Evolutionary conservation across 2,113 vertebrate species (phyloP), one percentile per base, ranked within the genome.

Genomic region (Patagioenas fasciata): DNA sequence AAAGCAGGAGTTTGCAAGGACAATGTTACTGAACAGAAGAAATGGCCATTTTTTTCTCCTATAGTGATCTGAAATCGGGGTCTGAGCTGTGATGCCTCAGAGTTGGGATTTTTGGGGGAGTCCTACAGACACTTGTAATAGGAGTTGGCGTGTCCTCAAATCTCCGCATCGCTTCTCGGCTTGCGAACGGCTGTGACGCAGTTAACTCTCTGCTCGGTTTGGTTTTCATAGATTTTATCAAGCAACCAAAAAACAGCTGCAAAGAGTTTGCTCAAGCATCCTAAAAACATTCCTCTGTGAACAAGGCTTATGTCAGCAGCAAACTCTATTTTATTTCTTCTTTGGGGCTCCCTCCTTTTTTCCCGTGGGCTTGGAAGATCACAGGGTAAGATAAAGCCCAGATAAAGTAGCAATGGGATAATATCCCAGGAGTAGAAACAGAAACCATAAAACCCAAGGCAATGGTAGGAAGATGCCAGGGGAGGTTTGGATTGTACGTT

Each of bases 161-260:
- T 42, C 47, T 40, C 13, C 2, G 19, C 48, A 9, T 88, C 20
- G 2, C 26, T 82, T 88, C 57, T 60, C 2, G 0, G 25, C 36
- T 42, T 2, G 0, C 14, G 16, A 85, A 10, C n/a, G 67, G 21
- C 57, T 13, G 1, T 25, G 23, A 5, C 34, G 16, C 11, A 24
- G 18, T 72, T 80, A 80, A 69, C 17, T 44, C 44, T 85, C 18
- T 62, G 26, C 1, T 0, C 48, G 32, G 17, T 53, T 66, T 85
- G 56, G 8, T 84, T 80, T 70, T 73, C 56, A 21, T 17, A 31
- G 15, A 25, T 50, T 53, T 86, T 38, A 48, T 23, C 0, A 2
- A 70, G 15, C 1, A 8, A 26, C 28, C 19, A 5, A 61, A 61
- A 85, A 82, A 24, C 60, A 80, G 9, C 77, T 78, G n/a, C 47